Conservation (phyloP, 2,797 vertebrate species). For the Chelonia mydas region DNA sequence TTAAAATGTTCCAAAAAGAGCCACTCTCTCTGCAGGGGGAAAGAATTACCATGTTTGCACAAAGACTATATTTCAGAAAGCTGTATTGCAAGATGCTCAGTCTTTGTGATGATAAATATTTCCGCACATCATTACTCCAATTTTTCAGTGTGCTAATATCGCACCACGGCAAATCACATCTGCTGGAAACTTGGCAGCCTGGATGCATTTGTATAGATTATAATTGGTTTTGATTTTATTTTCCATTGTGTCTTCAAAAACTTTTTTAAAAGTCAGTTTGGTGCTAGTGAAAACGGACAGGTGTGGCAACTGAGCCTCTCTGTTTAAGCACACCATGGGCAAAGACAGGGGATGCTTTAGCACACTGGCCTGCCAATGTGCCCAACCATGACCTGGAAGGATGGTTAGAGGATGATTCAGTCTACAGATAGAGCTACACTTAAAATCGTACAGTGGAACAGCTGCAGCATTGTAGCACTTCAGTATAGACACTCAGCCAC, state of each 20-base stretch:
- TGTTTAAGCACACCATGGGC: not conserved
- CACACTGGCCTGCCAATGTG: not conserved
- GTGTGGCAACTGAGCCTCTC: accelerated
- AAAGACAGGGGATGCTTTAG: not conserved
- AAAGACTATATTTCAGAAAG: slow-evolving; percentile 46
- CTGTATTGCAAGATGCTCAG: slow-evolving; percentile 47
- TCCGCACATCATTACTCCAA: slow-evolving; percentile 53
- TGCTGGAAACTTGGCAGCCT: slow-evolving; percentile 28
- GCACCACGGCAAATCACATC: slow-evolving; percentile 45
- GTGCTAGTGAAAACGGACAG: accelerated
- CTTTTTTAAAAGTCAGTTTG: not conserved
- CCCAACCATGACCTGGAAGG: not conserved
- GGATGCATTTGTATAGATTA: slow-evolving; percentile 16
- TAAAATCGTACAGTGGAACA: too few species aligned
- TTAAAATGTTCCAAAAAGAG: slow-evolving; percentile 53
- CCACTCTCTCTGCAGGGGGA: slow-evolving; percentile 42
- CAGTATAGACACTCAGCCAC: too few species aligned
- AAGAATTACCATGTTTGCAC: not conserved
- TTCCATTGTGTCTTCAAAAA: slow-evolving; percentile 39
- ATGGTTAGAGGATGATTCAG: not conserved
- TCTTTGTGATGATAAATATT: slow-evolving; percentile 56
- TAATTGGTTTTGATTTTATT: slow-evolving; percentile 30
- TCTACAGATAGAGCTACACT: not conserved
- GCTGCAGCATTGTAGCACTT: too few species aligned
- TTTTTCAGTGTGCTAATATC: slow-evolving; percentile 59